A percentile compares a stretch with the other conserved stretches of the same genome.
These are phyloP conservation scores for Heterochromis multidens DNA, from an alignment of 2,113 vertebrate genomes.

Conservation along the genomic window DNA sequence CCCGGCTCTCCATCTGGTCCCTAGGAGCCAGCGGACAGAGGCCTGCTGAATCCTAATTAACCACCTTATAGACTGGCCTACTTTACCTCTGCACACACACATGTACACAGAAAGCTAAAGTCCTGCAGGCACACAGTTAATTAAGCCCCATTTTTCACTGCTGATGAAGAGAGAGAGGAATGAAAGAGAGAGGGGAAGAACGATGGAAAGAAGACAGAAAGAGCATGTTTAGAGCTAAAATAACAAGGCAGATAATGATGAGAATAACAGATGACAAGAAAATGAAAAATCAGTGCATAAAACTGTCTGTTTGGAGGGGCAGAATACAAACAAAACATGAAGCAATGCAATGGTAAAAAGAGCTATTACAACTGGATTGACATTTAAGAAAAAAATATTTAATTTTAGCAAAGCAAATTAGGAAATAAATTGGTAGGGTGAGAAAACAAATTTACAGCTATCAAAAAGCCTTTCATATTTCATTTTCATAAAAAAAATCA, in stretches of 20 bases:
- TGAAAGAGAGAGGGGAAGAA: slow-evolving; percentile 7
- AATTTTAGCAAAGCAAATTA: neutral
- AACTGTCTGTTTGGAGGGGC: neutral
- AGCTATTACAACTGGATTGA: neutral
- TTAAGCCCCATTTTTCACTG: slow-evolving; percentile 68
- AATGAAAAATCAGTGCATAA: slow-evolving; percentile 4
- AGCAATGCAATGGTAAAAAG: neutral
- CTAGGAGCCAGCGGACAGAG: slow-evolving; percentile 62
- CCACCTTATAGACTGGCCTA: slow-evolving; percentile 74
- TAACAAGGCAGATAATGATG: slow-evolving; percentile 39
- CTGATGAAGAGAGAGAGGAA: slow-evolving; percentile 56
- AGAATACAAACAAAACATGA: neutral
- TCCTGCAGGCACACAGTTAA: slow-evolving; percentile 68
- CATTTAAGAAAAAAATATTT: neutral
- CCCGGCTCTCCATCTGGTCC: slow-evolving; percentile 70
- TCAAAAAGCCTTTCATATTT: neutral
- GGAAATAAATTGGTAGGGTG: neutral
- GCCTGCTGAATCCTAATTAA: slow-evolving; percentile 77
- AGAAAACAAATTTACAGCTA: neutral
- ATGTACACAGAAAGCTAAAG: slow-evolving; percentile 39
- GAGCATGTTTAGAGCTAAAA: slow-evolving; percentile 3
- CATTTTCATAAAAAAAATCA: neutral
- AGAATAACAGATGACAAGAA: slow-evolving; percentile 22
- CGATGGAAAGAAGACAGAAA: neutral
- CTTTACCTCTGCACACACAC: slow-evolving; percentile 56